Base-by-base conservation (phyloP, 2,888 invertebrate genomes). In the Tenthredo notha region DNA sequence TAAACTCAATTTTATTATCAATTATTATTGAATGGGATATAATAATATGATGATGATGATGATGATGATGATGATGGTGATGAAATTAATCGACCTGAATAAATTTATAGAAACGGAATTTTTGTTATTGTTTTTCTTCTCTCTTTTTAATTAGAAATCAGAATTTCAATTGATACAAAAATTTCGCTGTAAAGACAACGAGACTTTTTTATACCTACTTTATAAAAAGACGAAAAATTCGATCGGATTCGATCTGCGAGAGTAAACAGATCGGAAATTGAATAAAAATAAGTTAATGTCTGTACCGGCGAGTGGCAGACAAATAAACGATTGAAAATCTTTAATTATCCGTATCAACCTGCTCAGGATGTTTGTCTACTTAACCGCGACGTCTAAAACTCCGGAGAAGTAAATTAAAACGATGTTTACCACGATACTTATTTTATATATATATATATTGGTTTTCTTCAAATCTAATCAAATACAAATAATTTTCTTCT, bases 401-500 rank as follows among this genome's bases (percentile, higher is more conserved):
- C 43, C 21, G 3, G 2, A 72, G 58, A 72, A 83, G 86, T 88
- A 91, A 92, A 92, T 92, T 92, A 90, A 91, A 92, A 91, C 91
- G 88, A 87, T 91, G 90, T 92, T 92, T 92, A 89, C 91, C 84
- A 85, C 89, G 90, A 90, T 88, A 89, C 91, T 91, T 88, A 88
- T 90, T 86, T 80, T 47, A 86, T 78, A 85, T 78, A 58, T 77
- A 83, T 50, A 85, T 70, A 86, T 78, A 58, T 77, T 47, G 70
- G 50, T 70, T 21, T 82, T n/a, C 21, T 61, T 70, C 43, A 4
- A 40, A 29, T 37, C 58, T 50, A 43, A 77, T 85, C 84, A 74
- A 18, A 33, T 25, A 12, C 10, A 10, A 25, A 21, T 5, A 15
- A 67, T n/a, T 43, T 21, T 25, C 12, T 25, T 7, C 4, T 4